Conservation (phyloP, 2,888 invertebrate species). For the Leistus spinibarbis region DNA sequence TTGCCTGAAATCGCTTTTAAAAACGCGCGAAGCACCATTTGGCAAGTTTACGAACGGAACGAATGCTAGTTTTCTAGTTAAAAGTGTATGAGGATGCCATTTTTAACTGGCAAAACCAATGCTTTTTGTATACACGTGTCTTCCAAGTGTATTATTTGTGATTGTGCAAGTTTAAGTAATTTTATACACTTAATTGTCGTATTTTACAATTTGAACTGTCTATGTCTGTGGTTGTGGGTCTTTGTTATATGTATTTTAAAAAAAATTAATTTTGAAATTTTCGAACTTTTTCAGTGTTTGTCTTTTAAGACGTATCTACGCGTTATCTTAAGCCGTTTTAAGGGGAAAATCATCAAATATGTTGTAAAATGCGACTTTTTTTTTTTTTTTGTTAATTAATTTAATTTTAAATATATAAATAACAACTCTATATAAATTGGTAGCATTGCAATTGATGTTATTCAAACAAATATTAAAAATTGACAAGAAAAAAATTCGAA, state of each 20-base stretch:
- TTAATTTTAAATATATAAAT: conserved; percentile 5
- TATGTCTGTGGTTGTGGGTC: neutral
- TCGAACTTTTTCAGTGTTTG: conserved; percentile 33
- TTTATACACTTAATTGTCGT: conserved; percentile 17
- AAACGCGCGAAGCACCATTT: conserved; percentile 25
- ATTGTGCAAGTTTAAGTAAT: conserved; percentile 15
- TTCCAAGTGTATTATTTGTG: conserved; percentile 9
- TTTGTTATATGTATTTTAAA: neutral
- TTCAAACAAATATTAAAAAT: neutral
- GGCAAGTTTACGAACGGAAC: neutral
- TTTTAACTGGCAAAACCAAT: conserved; percentile 7
- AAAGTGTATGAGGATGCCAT: conserved; percentile 31
- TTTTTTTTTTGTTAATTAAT: neutral
- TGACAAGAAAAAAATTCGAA: neutral
- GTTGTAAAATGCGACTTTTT: conserved; percentile 38
- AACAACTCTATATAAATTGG: conserved; percentile 1
- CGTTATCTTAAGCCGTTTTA: conserved; percentile 14
- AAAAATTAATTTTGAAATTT: neutral
- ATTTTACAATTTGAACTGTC: conserved; percentile 23
- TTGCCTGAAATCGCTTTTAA: conserved; percentile 26
- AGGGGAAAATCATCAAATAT: conserved; percentile 13
- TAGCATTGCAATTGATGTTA: neutral
- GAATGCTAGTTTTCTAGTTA: conserved; percentile 15
- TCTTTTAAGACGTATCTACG: conserved; percentile 38
- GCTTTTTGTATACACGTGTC: neutral